Evolutionary conservation across 2,888 invertebrate genomes (phyloP).

Genomic region (Hypsopygia costalis): DNA sequence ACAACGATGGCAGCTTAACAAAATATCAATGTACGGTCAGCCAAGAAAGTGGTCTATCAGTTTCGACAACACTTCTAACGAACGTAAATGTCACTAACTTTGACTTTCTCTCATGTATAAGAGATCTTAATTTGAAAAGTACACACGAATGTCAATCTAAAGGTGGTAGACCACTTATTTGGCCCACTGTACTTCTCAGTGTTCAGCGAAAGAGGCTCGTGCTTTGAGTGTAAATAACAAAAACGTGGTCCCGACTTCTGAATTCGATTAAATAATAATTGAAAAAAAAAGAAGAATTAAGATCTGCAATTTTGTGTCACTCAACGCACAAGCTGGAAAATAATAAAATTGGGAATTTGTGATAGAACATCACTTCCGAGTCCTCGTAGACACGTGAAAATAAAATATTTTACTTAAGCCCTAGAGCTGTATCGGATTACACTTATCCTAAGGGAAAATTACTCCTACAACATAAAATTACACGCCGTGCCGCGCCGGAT

Average conservation of each 20-base stretch:
- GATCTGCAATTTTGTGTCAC: constrained; percentile 9
- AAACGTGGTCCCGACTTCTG: constrained; percentile 8
- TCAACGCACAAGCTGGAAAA: constrained; percentile 17
- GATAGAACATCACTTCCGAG: constrained; percentile 23
- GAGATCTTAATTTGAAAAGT: too few species aligned
- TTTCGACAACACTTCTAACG: too few species aligned
- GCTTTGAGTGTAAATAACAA: constrained; percentile 5
- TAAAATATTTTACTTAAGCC: constrained; percentile 47
- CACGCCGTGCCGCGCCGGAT: constrained; percentile 39
- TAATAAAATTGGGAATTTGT: constrained; percentile 26
- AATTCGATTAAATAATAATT: background rate
- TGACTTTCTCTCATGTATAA: too few species aligned
- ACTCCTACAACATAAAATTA: constrained; percentile 70
- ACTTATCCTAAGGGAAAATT: constrained; percentile 63
- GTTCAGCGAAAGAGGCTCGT: background rate
- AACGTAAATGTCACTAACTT: too few species aligned
- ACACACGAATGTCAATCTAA: too few species aligned
- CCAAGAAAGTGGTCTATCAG: too few species aligned
- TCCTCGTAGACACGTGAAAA: constrained; percentile 34
- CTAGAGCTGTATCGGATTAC: constrained; percentile 59
- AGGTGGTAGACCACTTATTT: too few species aligned
- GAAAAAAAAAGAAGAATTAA: constrained; percentile 2
- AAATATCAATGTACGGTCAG: background rate
- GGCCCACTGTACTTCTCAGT: background rate
- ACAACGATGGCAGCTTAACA: constrained; percentile 1